These are phyloP conservation scores for Himalopsyche kuldschensis DNA, from an alignment of 2,888 invertebrate genomes.

Conservation along the genomic window DNA sequence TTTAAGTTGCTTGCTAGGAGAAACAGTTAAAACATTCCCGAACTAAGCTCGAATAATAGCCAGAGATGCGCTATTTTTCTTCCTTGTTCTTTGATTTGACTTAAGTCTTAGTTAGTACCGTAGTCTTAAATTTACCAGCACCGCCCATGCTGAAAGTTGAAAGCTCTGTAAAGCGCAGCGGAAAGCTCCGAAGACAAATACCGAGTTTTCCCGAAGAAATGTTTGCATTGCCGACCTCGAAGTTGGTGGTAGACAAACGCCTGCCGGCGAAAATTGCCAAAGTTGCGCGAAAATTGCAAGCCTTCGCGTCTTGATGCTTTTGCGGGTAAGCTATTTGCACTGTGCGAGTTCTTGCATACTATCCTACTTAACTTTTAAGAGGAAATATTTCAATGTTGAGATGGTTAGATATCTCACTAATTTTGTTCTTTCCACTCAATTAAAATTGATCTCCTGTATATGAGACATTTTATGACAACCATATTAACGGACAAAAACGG, in stretches of 20 bases:
- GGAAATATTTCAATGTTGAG: no score
- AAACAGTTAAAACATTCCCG: not conserved
- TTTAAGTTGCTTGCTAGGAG: no score
- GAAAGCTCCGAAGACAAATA: conserved; percentile 27
- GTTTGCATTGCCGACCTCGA: not conserved
- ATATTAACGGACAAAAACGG: no score
- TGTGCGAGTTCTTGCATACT: not conserved
- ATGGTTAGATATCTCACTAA: no score
- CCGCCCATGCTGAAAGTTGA: not conserved
- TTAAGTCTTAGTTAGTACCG: not conserved
- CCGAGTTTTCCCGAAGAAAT: not conserved
- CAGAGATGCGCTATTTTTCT: not conserved
- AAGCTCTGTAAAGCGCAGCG: conserved; percentile 8
- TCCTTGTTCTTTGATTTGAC: not conserved
- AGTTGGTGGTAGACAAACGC: not conserved
- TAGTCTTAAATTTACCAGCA: not conserved
- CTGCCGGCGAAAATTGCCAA: conserved; percentile 2
- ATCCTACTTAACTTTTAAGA: not conserved
- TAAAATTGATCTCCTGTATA: no score
- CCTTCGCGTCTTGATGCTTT: not conserved
- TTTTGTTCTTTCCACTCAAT: no score
- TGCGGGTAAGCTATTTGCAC: not conserved
- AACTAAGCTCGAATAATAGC: not conserved
- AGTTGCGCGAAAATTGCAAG: not conserved
- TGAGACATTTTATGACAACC: no score